Evolutionary conservation across 1,140 invertebrate species (phyloP).

Genomic region (Probaryconus sp.): DNA sequence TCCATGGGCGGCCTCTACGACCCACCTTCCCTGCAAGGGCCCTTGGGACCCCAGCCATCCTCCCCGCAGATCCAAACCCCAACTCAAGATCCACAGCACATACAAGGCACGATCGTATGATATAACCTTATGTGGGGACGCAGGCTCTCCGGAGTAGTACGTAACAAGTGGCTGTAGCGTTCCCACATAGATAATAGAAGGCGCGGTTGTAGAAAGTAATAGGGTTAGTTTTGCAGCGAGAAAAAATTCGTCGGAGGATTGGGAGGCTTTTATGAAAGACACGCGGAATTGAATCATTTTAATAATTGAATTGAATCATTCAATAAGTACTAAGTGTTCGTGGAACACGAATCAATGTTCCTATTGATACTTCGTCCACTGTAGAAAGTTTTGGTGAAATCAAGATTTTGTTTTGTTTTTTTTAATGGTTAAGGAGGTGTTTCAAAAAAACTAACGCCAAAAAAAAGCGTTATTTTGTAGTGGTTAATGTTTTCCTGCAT

Average conservation of each 20-base stretch:
- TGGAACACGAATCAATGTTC: no score
- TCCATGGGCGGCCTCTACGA: slow-evolving; percentile 74
- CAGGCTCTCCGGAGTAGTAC: slow-evolving; percentile 82
- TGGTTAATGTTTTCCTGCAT: no score
- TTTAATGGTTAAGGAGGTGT: no score
- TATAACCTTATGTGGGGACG: slow-evolving; percentile 94
- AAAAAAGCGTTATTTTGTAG: no score
- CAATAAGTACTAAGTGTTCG: no score
- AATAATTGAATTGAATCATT: no score
- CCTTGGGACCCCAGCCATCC: slow-evolving; percentile 57
- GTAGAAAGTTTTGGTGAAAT: no score
- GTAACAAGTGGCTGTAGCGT: slow-evolving; percentile 84
- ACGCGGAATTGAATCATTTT: no score
- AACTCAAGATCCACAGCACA: slow-evolving; percentile 84
- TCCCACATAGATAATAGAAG: slow-evolving; percentile 68
- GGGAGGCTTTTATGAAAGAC: background rate
- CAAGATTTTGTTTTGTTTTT: no score
- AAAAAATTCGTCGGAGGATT: background rate
- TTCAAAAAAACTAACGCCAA: no score
- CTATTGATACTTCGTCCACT: no score
- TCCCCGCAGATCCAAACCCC: slow-evolving; percentile 68
- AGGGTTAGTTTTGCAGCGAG: background rate
- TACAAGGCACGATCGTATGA: slow-evolving; percentile 95
- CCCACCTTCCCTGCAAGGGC: slow-evolving; percentile 63
- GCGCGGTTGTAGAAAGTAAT: slow-evolving; percentile 27